Evolutionary conservation across 2,113 vertebrate species (phyloP), one percentile per base, ranked within the genome.

Genomic region (Silurus glanis): DNA sequence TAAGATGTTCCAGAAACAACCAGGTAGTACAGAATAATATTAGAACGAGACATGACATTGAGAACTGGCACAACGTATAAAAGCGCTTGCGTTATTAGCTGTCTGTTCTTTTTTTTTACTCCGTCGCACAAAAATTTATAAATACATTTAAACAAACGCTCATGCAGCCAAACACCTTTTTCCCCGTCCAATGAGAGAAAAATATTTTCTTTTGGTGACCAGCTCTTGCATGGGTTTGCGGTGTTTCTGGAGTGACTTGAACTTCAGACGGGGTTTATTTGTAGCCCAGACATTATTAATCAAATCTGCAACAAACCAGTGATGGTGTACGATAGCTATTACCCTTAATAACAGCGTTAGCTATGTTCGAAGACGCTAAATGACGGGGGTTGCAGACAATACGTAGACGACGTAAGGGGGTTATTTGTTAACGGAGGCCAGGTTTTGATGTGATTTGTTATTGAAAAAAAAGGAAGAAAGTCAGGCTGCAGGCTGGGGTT

Each of bases 271-370:
- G 37, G 37, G 37, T 37, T 87, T 86, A 85, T 90, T 91, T 66
- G 62, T 84, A 85, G 80, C 89, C 86, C 91, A 92, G 90, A 92
- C 92, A 89, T 84, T 90, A 92, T 94, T 90, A 93, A 93, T 93
- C 91, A 91, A 90, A 79, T 45, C 74, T 89, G 88, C 88, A 91
- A 91, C 92, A 91, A 92, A 90, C 90, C 45, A 71, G 90, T 82
- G 74, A 90, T 91, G 91, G 92, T 90, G 84, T 76, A 72, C 49
- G 76, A 90, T 81, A 87, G 84, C 80, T 86, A 84, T 91, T 89
- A 87, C 88, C 87, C 90, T 90, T 89, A 89, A 91, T 89, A 92
- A 91, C 88, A 78, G 88, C 84, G 84, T 89, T 49, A 37, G 37
- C 37, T 80, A 87, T 85, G 72, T 66, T 88, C 51, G 86, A 86